A percentile compares a stretch with the other conserved stretches of the same genome.
These are phyloP conservation scores for Vanessa cardui DNA, from an alignment of 2,888 invertebrate genomes.

Conservation along the genomic window DNA sequence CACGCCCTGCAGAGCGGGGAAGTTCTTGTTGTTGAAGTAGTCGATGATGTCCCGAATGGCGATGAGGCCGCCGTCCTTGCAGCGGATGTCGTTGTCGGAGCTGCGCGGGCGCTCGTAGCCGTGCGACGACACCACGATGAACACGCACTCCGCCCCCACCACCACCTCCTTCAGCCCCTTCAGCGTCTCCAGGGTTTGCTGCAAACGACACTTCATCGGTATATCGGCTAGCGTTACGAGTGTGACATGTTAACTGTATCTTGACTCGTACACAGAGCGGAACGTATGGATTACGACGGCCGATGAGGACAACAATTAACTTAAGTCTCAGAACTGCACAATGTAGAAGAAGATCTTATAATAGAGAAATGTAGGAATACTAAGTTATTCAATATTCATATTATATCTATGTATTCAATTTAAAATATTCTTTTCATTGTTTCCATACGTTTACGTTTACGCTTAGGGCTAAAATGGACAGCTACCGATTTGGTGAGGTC, in stretches of 20 bases:
- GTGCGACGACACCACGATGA: slow-evolving; percentile 86
- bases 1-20: slow-evolving; percentile 79
- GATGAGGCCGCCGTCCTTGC: slow-evolving; percentile 80
- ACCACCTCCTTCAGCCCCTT: slow-evolving; percentile 63
- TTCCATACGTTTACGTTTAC: no score
- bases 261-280: no score
- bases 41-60: slow-evolving; percentile 80
- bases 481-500: slow-evolving; percentile 72
- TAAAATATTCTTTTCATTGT: no score
- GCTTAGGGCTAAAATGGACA: background rate
- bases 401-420: no score
- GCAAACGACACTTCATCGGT: background rate
- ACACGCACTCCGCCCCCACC: slow-evolving; percentile 81
- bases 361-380: no score
- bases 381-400: no score
- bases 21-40: slow-evolving; percentile 82
- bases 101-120: slow-evolving; percentile 74
- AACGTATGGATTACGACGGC: no score
- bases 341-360: no score
- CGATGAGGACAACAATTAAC: no score
- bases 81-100: slow-evolving; percentile 83
- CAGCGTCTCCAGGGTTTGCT: slow-evolving; percentile 70
- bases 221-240: no score
- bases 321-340: no score
- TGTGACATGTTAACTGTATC: no score